Evolutionary conservation across 2,888 invertebrate genomes (phyloP), one percentile per base, ranked within the genome.

Genomic region (Trichopoda pennipes): DNA sequence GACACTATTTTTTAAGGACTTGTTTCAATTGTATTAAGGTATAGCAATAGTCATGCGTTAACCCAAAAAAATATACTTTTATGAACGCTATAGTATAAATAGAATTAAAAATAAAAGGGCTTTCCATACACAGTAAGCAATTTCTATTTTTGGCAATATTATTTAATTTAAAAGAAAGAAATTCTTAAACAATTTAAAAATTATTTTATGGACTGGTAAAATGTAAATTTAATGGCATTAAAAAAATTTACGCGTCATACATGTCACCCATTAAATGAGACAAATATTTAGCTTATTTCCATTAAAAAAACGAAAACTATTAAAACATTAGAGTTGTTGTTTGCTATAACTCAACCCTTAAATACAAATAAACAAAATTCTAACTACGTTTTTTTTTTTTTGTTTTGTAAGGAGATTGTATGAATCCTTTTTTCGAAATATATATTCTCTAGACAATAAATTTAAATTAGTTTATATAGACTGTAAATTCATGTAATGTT

Each of bases 371-470:
- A 8, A 47, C 4, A 44, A n/a, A 51, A 38, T 12, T 12, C 12
- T 38, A 12, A 2, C 35, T 35, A 1, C 35, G 23, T 28, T 28
- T 28, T 28, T 28, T 28, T 28, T 44, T 14, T 10, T 44, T 38
- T 3, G 44, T 17, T 10, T 17, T 49, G 17, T 49, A 16, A 16
- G 23, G 32, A 42, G 49, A 42, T 7, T 73, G 35, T 61, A 42
- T 60, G 58, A 68, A 73, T 74, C 68, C 55, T 60, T 55, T 66
- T 55, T 7, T 64, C 21, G 10, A 8, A 7, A 51, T 21, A 28
- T 49, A 66, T 72, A 82, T 79, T 79, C 82, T 72, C 82, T 16
- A 58, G 81, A 72, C 61, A 75, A 82, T 82, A 82, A 79, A 82
- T 82, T 72, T 72, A 82, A 82, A 82, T 79, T 82, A 81, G 72